Evolutionary conservation across 2,888 invertebrate species (phyloP), one percentile per base, ranked within the genome.

Genomic region (Oscheius sp.): DNA sequence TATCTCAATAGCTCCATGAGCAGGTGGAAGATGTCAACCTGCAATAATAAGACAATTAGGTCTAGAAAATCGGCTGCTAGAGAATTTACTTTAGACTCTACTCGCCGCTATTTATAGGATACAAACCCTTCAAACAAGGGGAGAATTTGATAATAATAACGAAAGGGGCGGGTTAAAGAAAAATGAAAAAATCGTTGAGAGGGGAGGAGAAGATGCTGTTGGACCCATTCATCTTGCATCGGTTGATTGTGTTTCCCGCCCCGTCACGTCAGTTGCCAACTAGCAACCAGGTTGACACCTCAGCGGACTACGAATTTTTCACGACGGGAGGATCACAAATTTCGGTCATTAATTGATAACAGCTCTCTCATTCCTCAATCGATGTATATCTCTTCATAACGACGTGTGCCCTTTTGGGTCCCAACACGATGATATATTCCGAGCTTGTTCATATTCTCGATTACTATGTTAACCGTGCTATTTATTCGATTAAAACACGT

Each of bases 391-490:
- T 54, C 26, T 41, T 26, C 24, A 24, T 28, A 56, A 56, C 33
- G 59, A 59, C 57, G 57, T 26, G 64, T 54, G 57, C 24, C 47
- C 45, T 49, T 32, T 28, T 51, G 41, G 41, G 41, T 41, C 41
- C 41, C 12, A 17, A 41, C 28, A 67, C 38, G 45, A 76, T 70
- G 69, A 72, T 77, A 38, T 77, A 77, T 62, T 64, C 71, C 49
- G 77, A 77, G 70, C 56, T 77, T 32, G 73, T 77, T 12, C 77
- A 77, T 28, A 71, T 77, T 62, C 67, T 77, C 38, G 77, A 77
- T 68, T 77, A 73, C 54, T 77, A 74, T 64, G 59, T 71, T 17
- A 65, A 69, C 17, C 44, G 49, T n/a, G 67, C 67, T 24, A 47
- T 59, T 32, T 38, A 17, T 32, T 67, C 67, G 8, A 59, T 67